Evolutionary conservation across 2,888 invertebrate genomes (phyloP), one percentile per base, ranked within the genome.

Genomic region (Agrilus cyanescens): DNA sequence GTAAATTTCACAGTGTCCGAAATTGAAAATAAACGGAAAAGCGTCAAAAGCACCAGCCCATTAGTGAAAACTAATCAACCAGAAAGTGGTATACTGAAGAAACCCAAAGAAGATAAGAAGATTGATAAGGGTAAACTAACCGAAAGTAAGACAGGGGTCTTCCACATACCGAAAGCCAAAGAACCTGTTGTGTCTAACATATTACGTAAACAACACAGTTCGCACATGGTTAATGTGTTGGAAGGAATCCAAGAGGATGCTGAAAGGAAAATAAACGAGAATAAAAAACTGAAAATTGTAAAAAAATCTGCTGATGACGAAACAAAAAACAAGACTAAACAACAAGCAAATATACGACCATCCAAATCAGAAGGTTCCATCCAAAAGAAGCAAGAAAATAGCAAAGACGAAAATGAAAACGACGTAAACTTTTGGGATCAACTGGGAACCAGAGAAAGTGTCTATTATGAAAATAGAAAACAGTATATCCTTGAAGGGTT

Each of bases 381-480:
- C 15, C 30, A 46, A 49, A 39, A 36, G 32, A 20, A 31, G 14
- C 10, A 35, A 44, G 15, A 32, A 43, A 32, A 38, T 41, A 33
- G 37, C 32, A 25, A 25, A 35, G 47, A 48, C 14, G 52, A 55
- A 31, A 54, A 53, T 16, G 36, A 44, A 40, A 71, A 70, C 2
- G 66, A 67, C 47, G 69, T 68, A 10, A 76, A 80, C 57, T 80
- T 80, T 65, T 80, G 80, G 80, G 71, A 73, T 18, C 72, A 71
- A 63, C 76, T 80, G 47, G 80, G 76, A 4, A 72, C 75, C 50
- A 65, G 80, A 46, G 80, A 80, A 63, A 77, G 78, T n/a, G 63
- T 78, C 33, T 76, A 78, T 55, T 70, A 76, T 57, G 63, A 65
- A 40, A 72, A 74, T 53, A 70, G 78, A 46, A 75, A 72, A 55